phyloP scores from a whole-genome alignment of 2,888 invertebrate genomes.

The Caradrina kadenii region DNA sequence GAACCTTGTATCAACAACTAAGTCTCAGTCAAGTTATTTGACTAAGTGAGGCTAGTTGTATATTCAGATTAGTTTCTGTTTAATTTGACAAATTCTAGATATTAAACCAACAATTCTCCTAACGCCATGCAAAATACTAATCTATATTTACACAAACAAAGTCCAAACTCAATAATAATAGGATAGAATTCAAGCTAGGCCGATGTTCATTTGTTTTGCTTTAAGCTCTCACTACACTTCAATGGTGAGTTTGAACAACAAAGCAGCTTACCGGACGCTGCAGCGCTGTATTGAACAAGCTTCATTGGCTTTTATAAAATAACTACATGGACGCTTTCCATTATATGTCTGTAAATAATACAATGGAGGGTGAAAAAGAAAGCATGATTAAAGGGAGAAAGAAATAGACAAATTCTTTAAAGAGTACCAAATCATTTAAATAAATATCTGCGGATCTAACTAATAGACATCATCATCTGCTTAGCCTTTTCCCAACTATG shows the following conservation, averaged over 20 bases:
- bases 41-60: background rate
- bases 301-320: slow-evolving; percentile 13
- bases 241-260: slow-evolving; percentile 25
- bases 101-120: background rate
- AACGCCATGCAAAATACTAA: too few relatives aligned
- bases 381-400: background rate
- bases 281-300: slow-evolving; percentile 1
- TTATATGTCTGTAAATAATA: background rate
- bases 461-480: too few relatives aligned
- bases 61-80: background rate
- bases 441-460: too few relatives aligned
- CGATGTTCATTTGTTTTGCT: slow-evolving; percentile 28
- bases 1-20: too few relatives aligned
- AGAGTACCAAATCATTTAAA: background rate
- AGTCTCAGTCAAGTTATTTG: too few relatives aligned
- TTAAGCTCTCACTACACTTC: slow-evolving; percentile 24
- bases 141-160: background rate
- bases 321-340: background rate
- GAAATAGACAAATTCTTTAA: background rate
- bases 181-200: background rate
- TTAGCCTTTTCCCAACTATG: too few relatives aligned
- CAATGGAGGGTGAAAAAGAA: background rate
- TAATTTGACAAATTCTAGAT: background rate
- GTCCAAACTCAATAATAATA: background rate
- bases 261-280: slow-evolving; percentile 25